These are phyloP conservation scores for Hydrochoerus hydrochaeris DNA, from an alignment of 2,113 vertebrate species.

Conservation along the genomic window DNA sequence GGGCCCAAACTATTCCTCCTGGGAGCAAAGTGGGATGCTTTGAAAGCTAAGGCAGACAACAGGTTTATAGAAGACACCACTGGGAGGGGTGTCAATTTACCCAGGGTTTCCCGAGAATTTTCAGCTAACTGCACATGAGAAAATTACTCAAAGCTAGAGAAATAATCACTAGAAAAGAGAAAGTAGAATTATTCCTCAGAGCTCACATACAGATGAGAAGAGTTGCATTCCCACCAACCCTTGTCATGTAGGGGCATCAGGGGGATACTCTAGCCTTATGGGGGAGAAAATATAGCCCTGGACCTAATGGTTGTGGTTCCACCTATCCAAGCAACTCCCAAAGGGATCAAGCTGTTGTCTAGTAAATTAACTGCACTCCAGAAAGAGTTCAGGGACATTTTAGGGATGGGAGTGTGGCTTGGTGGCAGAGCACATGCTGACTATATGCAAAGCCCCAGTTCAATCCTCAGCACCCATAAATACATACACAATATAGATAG, in stretches of 20 bases:
- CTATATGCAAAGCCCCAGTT: background rate
- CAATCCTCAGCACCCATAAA: background rate
- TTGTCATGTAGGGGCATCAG: background rate
- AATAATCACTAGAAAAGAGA: background rate
- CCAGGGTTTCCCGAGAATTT: background rate
- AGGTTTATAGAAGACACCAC: background rate
- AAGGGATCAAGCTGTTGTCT: background rate
- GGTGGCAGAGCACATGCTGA: background rate
- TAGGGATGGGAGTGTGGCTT: background rate
- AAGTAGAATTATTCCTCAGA: background rate
- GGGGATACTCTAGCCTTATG: background rate
- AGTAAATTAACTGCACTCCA: background rate
- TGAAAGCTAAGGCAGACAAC: background rate
- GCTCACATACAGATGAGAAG: background rate
- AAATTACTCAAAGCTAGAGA: background rate
- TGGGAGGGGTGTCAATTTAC: background rate
- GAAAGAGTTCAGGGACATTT: background rate
- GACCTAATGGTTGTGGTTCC: background rate
- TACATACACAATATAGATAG: background rate
- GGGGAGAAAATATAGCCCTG: background rate
- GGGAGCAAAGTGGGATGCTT: background rate
- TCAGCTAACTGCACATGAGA: background rate
- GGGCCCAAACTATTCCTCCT: background rate
- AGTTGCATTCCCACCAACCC: background rate
- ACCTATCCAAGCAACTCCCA: background rate